Conservation (phyloP, 2,888 invertebrate genomes). For the Neuroscelio doddi region DNA sequence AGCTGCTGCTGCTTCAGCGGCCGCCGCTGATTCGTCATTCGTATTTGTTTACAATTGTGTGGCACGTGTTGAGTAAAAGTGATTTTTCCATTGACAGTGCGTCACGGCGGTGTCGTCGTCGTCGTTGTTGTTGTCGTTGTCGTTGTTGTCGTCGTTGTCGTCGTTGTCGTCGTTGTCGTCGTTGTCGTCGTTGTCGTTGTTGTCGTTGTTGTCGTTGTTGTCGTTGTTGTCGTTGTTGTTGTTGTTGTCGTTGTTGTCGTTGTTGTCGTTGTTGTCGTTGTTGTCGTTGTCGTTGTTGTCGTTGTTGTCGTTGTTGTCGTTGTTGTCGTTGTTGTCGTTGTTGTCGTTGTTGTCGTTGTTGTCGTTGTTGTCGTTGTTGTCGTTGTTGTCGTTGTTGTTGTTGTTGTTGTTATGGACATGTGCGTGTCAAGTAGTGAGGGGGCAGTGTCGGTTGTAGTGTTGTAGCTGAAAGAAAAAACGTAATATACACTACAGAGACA, state of each 20-base stretch:
- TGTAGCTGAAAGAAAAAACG: too few relatives aligned
- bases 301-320: too few relatives aligned
- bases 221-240: neutral
- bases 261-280: neutral
- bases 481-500: too few relatives aligned
- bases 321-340: too few relatives aligned
- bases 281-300: too few relatives aligned
- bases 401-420: too few relatives aligned
- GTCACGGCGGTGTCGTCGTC: neutral
- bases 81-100: slow-evolving; percentile 6
- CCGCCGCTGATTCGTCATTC: slow-evolving; percentile 82
- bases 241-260: neutral
- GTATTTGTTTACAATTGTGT: slow-evolving; percentile 87
- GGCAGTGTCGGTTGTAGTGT: too few relatives aligned
- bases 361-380: too few relatives aligned
- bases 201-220: neutral
- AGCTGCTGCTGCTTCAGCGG: too few relatives aligned
- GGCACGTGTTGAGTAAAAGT: slow-evolving; percentile 78
- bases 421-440: too few relatives aligned
- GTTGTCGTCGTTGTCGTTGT: neutral
- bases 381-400: too few relatives aligned
- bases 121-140: neutral
- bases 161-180: neutral
- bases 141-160: neutral
- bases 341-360: too few relatives aligned